phyloP scores from a whole-genome alignment of 2,888 invertebrate genomes.

The Melolontha melolontha region DNA sequence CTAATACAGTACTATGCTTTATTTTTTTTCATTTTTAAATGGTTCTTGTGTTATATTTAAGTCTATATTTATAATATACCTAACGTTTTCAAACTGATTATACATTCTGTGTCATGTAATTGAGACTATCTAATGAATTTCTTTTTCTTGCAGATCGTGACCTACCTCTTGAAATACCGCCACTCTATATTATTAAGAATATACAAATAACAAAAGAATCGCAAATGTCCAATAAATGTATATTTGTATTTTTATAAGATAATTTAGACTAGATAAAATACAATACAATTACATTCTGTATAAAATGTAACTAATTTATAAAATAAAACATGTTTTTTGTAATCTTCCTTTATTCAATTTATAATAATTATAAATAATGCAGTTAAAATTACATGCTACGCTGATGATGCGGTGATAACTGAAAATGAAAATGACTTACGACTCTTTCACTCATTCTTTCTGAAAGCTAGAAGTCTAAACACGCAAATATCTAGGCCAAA shows the following conservation, averaged over 20 bases:
- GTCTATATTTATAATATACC: background rate
- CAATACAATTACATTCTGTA: background rate
- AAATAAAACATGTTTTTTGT: background rate
- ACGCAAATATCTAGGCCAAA: too few species aligned
- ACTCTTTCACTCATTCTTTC: too few species aligned
- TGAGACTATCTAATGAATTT: background rate
- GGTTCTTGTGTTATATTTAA: background rate
- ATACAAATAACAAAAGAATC: constrained; percentile 20
- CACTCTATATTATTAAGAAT: background rate
- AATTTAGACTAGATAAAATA: constrained; percentile 21
- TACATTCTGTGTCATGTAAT: too few species aligned
- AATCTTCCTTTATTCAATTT: background rate
- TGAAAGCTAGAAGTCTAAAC: too few species aligned
- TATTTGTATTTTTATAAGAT: constrained; percentile 46
- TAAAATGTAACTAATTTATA: constrained; percentile 1
- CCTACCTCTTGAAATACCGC: constrained; percentile 7
- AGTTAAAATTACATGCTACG: too few species aligned
- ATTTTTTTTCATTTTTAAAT: too few species aligned
- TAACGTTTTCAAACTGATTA: too few species aligned
- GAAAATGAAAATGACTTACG: too few species aligned
- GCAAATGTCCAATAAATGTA: constrained; percentile 33
- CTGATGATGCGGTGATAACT: too few species aligned
- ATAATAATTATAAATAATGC: too few species aligned
- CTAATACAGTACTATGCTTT: too few species aligned
- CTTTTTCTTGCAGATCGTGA: background rate